These are phyloP conservation scores for Microchrysa polita DNA, from an alignment of 2,888 invertebrate species.

Conservation along the genomic window DNA sequence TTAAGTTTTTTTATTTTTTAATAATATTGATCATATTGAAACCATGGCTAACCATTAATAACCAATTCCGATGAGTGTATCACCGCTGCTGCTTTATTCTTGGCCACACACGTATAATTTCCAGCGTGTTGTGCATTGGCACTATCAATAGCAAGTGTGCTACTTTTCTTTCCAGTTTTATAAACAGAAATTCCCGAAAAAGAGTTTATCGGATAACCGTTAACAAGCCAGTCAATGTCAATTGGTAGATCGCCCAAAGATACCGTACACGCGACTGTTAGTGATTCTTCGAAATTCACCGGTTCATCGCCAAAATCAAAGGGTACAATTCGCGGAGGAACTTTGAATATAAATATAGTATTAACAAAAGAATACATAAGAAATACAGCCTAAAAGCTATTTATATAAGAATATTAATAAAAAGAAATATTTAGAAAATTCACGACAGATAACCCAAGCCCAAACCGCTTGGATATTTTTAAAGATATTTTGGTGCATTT, in stretches of 20 bases:
- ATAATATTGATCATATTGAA: no score
- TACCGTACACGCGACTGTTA: conserved; percentile 75
- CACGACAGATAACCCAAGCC: no score
- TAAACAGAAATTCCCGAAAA: conserved; percentile 58
- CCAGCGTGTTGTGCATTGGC: conserved; percentile 73
- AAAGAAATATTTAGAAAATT: no score
- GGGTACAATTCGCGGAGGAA: conserved; percentile 79
- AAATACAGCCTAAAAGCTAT: no score
- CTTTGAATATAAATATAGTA: no score
- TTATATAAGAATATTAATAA: no score
- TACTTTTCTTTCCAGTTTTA: conserved; percentile 67
- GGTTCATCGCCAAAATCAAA: conserved; percentile 80
- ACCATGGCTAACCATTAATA: conserved; percentile 64
- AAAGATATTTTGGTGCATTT: no score
- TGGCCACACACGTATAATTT: conserved; percentile 72
- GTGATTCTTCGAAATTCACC: conserved; percentile 76
- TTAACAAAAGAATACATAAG: no score
- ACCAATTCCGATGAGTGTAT: conserved; percentile 64
- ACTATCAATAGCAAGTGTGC: conserved; percentile 73
- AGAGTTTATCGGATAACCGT: conserved; percentile 57
- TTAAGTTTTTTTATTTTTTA: no score
- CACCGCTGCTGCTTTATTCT: conserved; percentile 68
- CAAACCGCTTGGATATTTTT: no score
- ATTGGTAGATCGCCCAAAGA: conserved; percentile 76
- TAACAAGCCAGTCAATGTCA: conserved; percentile 72